These are phyloP conservation scores for Sigmodon hispidus DNA, from an alignment of 2,113 vertebrate species.

Conservation along the genomic window DNA sequence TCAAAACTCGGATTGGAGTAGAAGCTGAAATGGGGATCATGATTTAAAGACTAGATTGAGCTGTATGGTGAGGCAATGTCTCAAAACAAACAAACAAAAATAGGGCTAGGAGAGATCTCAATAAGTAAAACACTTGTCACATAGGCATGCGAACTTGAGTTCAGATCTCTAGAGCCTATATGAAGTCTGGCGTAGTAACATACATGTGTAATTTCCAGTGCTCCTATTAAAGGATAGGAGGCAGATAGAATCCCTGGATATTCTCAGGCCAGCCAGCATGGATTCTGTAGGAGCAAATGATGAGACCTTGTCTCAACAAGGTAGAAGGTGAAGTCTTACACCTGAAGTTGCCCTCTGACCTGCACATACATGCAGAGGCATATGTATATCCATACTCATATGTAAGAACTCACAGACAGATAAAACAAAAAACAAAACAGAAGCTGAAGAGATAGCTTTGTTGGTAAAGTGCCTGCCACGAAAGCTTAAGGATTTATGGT, in stretches of 20 bases:
- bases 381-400: background rate
- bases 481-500: background rate
- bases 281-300: background rate
- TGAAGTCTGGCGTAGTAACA: background rate
- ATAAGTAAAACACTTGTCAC: background rate
- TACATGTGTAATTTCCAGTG: background rate
- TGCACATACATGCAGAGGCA: background rate
- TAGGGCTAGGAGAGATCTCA: background rate
- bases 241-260: background rate
- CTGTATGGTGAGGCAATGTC: background rate
- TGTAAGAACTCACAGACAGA: background rate
- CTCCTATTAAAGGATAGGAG: background rate
- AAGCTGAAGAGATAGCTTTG: background rate
- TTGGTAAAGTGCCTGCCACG: background rate
- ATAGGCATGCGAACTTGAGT: background rate
- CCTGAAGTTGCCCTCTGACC: background rate
- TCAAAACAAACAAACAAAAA: background rate
- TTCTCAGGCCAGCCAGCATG: no score
- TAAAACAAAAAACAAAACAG: background rate
- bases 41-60: background rate
- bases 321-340: background rate
- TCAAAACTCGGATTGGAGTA: background rate
- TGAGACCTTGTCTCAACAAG: background rate
- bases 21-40: background rate
- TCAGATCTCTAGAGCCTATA: background rate